phyloP scores from a whole-genome alignment of 2,113 vertebrate species.

The Podilymbus podiceps region DNA sequence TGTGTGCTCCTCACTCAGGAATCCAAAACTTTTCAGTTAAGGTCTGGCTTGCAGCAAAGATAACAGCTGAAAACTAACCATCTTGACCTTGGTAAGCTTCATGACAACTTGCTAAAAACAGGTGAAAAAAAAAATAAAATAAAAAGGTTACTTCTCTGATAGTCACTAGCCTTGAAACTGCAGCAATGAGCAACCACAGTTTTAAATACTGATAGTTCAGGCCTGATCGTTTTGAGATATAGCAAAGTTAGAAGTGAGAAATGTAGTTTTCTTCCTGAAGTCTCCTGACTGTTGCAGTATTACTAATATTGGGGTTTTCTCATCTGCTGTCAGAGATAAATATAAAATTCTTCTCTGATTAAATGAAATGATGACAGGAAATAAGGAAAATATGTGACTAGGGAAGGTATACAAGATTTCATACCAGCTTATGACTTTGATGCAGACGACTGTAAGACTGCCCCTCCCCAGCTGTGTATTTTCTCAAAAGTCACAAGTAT shows the following conservation, averaged over 20 bases:
- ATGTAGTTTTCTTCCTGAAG: neutral
- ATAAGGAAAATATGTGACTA: neutral
- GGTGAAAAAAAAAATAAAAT: neutral
- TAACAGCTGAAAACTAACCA: conserved; percentile 63
- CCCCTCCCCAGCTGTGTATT: neutral
- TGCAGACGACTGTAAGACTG: neutral
- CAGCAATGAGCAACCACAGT: neutral
- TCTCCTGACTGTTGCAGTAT: neutral
- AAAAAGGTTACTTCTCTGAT: neutral
- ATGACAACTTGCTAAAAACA: conserved; percentile 48
- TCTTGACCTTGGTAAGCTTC: conserved; percentile 44
- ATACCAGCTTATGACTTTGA: neutral
- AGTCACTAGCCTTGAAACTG: neutral
- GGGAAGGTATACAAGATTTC: neutral
- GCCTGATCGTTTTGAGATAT: neutral
- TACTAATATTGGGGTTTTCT: neutral
- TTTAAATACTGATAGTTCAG: neutral
- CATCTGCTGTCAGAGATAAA: neutral
- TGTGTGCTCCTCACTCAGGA: conserved; percentile 62
- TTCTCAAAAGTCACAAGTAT: neutral
- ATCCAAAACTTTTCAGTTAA: conserved; percentile 66
- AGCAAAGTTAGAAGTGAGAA: neutral
- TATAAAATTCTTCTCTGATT: neutral
- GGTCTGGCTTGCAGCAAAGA: conserved; percentile 63
- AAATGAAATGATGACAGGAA: neutral